phyloP scores from a whole-genome alignment of 53 echinoderm and acorn worm genomes.

The Actinopyga echinites region DNA sequence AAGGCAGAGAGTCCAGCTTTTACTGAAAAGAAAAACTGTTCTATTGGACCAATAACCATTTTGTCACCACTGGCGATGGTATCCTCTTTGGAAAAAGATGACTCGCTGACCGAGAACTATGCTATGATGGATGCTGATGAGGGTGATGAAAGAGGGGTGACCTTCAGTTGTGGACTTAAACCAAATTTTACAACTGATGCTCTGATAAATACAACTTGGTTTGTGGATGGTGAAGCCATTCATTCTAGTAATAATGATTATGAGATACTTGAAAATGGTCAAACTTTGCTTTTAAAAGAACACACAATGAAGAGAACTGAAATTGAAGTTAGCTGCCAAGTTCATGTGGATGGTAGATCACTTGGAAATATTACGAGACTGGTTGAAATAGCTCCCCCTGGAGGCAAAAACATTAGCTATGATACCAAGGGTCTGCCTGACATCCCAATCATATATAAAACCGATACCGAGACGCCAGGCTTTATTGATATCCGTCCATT shows the following conservation, averaged over 20 bases:
- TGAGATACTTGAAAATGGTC: constrained; percentile 56
- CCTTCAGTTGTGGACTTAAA: constrained; percentile 74
- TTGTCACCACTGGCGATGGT: constrained; percentile 52
- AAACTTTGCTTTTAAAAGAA: constrained; percentile 66
- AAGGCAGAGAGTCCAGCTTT: constrained; percentile 66
- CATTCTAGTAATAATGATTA: constrained; percentile 49
- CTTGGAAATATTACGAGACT: constrained; percentile 59
- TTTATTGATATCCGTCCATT: constrained; percentile 68
- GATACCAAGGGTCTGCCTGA: constrained; percentile 36
- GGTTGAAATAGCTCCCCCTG: constrained; percentile 24
- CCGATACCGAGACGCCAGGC: background rate
- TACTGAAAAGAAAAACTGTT: constrained; percentile 54
- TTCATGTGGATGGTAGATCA: constrained; percentile 53
- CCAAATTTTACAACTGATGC: constrained; percentile 53
- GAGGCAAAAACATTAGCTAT: background rate
- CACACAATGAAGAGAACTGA: constrained; percentile 45
- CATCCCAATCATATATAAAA: constrained; percentile 21
- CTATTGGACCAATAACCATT: constrained; percentile 67
- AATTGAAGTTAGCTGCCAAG: constrained; percentile 64
- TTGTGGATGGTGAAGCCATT: constrained; percentile 60
- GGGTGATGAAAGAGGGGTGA: constrained; percentile 20
- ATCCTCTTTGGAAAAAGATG: background rate
- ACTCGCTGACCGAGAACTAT: constrained; percentile 1
- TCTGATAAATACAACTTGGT: constrained; percentile 75
- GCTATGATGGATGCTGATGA: constrained; percentile 10